Percentiles rank a stretch among this genome's conserved stretches.
These are phyloP conservation scores for Tetragnatha montana DNA, from an alignment of 2,888 invertebrate genomes.

Conservation along the genomic window DNA sequence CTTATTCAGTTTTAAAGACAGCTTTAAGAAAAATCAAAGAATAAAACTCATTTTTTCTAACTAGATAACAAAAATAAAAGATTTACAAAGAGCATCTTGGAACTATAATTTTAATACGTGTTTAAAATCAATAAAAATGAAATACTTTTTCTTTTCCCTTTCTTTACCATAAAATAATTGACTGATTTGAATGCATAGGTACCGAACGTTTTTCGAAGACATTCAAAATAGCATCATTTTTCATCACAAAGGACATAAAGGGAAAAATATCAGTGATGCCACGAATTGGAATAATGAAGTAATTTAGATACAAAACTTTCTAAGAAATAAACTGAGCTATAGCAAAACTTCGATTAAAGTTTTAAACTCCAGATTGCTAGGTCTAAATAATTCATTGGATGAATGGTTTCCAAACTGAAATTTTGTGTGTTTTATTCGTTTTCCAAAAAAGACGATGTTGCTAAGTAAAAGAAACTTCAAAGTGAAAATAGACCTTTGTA, in stretches of 20 bases:
- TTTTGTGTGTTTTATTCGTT: neutral
- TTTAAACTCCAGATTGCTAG: neutral
- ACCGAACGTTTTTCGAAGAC: neutral
- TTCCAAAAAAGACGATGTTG: too few species aligned
- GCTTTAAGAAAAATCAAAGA: too few species aligned
- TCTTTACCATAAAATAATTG: neutral
- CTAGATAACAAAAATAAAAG: too few species aligned
- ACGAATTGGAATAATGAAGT: neutral
- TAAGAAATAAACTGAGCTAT: neutral
- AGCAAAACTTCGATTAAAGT: neutral
- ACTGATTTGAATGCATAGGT: neutral
- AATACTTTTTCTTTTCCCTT: neutral
- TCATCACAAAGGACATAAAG: neutral
- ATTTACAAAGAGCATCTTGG: too few species aligned
- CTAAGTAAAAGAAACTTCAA: too few species aligned
- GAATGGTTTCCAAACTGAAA: neutral
- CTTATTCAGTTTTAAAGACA: too few species aligned
- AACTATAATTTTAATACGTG: neutral
- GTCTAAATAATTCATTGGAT: neutral
- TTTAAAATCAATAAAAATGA: neutral
- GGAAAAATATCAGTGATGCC: neutral
- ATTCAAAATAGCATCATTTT: neutral
- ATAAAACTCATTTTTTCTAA: too few species aligned
- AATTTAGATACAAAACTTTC: conserved; percentile 1
- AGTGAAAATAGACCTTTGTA: too few species aligned